Percentiles rank a stretch among this genome's conserved stretches.
These are phyloP conservation scores for Lagenorhynchus albirostris DNA, from an alignment of 2,113 vertebrate species.

Conservation along the genomic window DNA sequence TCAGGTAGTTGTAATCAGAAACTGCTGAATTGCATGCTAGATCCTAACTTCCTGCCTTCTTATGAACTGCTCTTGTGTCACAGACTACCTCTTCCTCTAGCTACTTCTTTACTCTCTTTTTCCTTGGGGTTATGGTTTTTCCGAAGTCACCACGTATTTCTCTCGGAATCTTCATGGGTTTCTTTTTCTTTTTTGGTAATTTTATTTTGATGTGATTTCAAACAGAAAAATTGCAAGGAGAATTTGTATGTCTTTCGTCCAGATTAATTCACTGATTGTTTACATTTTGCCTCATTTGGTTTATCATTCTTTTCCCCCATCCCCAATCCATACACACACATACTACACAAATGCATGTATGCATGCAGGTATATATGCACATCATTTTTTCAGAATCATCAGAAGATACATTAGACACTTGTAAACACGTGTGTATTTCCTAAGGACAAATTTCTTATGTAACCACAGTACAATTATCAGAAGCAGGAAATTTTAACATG, in stretches of 20 bases:
- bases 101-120: not conserved
- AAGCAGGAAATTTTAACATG: conserved; percentile 1
- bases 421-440: not conserved
- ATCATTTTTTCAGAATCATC: not conserved
- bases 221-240: not conserved
- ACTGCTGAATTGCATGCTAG: not conserved
- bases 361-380: not conserved
- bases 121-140: not conserved
- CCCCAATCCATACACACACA: not conserved
- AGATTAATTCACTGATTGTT: not conserved
- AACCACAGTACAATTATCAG: not conserved
- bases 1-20: conserved; percentile 9
- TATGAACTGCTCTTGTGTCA: not conserved
- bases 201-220: not conserved
- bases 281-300: conserved; percentile 5
- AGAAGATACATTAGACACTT: not conserved
- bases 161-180: not conserved
- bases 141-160: not conserved
- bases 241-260: not conserved
- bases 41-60: not conserved
- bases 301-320: not conserved
- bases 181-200: not conserved
- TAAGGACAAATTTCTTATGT: not conserved
- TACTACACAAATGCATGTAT: not conserved
- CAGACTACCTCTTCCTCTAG: not conserved